Conservation (phyloP, 2,888 invertebrate genomes). For the Philereme vetulata region DNA sequence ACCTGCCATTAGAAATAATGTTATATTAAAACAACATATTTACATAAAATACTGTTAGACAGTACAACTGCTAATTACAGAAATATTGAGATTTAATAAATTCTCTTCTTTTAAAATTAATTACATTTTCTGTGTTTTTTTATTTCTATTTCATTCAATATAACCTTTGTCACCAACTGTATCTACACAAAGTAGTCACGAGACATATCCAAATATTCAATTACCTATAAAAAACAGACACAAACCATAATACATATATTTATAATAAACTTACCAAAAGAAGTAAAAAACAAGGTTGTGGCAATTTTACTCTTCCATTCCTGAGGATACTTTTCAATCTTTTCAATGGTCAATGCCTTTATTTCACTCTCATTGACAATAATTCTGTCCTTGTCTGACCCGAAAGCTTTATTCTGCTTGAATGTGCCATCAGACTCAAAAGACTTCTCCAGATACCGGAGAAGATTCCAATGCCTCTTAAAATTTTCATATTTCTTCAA, state of each 20-base stretch:
- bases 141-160: too few relatives aligned
- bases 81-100: too few relatives aligned
- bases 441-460: conserved; percentile 73
- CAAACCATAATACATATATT: not conserved
- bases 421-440: conserved; percentile 77
- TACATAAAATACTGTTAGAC: too few relatives aligned
- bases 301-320: conserved; percentile 84
- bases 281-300: conserved; percentile 82
- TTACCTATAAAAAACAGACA: not conserved
- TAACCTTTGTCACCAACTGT: too few relatives aligned
- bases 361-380: conserved; percentile 79
- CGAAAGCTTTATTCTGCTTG: conserved; percentile 80
- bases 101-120: too few relatives aligned
- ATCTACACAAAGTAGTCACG: too few relatives aligned
- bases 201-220: not conserved
- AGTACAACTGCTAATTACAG: too few relatives aligned
- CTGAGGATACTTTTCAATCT: conserved; percentile 68
- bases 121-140: too few relatives aligned
- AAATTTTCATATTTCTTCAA: conserved; percentile 64
- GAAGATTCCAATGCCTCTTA: conserved; percentile 71
- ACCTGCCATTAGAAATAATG: too few relatives aligned
- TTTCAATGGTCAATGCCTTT: conserved; percentile 75
- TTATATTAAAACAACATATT: too few relatives aligned
- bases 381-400: conserved; percentile 64
- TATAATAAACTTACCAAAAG: conserved; percentile 74